Base-by-base conservation (phyloP, 2,888 invertebrate genomes). In the Xestia c-nigrum region DNA sequence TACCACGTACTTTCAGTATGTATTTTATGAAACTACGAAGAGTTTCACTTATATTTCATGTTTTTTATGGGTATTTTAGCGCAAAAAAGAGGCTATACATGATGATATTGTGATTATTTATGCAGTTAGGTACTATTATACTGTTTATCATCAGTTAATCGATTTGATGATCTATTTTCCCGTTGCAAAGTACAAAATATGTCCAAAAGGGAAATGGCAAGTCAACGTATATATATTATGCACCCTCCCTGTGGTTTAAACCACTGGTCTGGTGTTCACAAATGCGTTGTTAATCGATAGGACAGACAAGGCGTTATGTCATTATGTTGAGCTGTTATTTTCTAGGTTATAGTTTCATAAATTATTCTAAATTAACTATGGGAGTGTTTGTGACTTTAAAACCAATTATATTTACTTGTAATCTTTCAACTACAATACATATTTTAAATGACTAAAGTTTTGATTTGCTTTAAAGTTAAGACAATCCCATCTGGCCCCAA, bases 231-330 rank as follows among this genome's bases (percentile, higher is more conserved):
- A 38, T 21, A n/a, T 14, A 65, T 69, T 68, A 55, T 65, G 31
- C 75, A 67, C 76, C 82, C 85, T 65, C 43, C 43, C n/a, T 67
- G 66, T 7, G 24, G 52, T 47, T 40, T 31, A 67, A 82, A 63
- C 73, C 83, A 83, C 52, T 82, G 77, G 85, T 68, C 86, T 73
- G 83, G 65, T 82, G 46, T 85, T 83, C 61, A 73, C 83, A 85
- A 82, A 77, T 73, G 86, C 85, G 73, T 82, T 82, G 83, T 55
- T 64, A 77, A 83, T 76, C 59, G 70, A 83, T 76, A 64, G n/a
- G 47, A 73, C 66, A 55, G 76, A 24, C 40, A 69, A 76, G 31
- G 76, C 76, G 85, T 67, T 85, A 75, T 43, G 21, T 40, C 5
- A 64, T n/a, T 43, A 43, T n/a, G 64, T 24, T n/a, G 7, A 43